Percentiles rank a stretch among this genome's conserved stretches.
Conservation (phyloP, 2,113 vertebrate genomes). For the Cinclus mexicanus region DNA sequence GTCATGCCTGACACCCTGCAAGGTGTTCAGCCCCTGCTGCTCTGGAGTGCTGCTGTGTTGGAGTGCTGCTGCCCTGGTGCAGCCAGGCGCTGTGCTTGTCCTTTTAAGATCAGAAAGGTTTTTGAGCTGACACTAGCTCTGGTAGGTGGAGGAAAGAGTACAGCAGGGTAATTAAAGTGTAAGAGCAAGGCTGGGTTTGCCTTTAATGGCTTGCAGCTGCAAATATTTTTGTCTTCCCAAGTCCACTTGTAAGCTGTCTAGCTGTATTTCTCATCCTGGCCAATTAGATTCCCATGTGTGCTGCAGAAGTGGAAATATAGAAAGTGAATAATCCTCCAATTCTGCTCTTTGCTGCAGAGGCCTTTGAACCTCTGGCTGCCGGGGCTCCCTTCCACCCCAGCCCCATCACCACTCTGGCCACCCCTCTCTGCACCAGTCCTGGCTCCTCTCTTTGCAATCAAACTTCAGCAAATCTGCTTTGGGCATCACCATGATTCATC, state of each 20-base stretch:
- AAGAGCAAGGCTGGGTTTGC: constrained; percentile 49
- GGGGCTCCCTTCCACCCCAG: constrained; percentile 25
- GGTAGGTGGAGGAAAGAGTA: constrained; percentile 4
- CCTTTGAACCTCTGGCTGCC: constrained; percentile 65
- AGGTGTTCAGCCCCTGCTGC: neutral
- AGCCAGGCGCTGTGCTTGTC: neutral
- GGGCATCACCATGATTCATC: constrained; percentile 50
- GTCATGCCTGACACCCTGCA: fast-evolving
- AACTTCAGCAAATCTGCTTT: constrained; percentile 41
- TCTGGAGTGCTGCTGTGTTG: neutral
- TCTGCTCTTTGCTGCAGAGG: constrained; percentile 28
- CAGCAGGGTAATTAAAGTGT: constrained; percentile 68
- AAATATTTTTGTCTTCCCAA: constrained; percentile 55
- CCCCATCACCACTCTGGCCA: neutral
- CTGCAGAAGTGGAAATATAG: constrained; percentile 73
- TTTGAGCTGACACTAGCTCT: constrained; percentile 41
- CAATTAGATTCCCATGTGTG: constrained; percentile 79
- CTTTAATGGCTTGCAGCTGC: constrained; percentile 79
- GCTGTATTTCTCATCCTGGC: constrained; percentile 70
- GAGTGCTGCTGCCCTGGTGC: neutral
- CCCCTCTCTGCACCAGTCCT: neutral
- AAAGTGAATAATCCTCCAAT: constrained; percentile 75
- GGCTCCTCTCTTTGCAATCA: constrained; percentile 19
- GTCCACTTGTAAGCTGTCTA: constrained; percentile 66
- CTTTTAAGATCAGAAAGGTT: constrained; percentile 66